These are phyloP conservation scores for Pseudopipra pipra DNA, from an alignment of 2,113 vertebrate genomes.

Conservation along the genomic window DNA sequence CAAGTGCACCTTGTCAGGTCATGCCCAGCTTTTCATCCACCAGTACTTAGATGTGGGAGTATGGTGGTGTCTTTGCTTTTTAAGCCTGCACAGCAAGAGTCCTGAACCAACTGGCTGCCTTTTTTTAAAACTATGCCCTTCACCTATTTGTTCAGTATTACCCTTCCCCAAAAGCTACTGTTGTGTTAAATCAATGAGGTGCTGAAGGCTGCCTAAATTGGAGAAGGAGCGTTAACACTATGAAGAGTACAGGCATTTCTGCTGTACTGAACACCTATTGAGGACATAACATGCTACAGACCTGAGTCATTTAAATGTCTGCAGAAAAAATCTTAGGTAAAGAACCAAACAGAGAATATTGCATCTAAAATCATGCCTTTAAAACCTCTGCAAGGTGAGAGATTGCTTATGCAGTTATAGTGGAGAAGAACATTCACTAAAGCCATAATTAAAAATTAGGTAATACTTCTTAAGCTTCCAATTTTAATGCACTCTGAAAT, in stretches of 20 bases:
- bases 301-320: neutral
- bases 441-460: neutral
- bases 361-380: neutral
- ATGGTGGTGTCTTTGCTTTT: neutral
- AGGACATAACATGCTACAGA: neutral
- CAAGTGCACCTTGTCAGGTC: fast-evolving
- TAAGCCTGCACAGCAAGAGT: neutral
- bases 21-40: neutral
- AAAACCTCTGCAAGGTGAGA: neutral
- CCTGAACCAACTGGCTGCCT: neutral
- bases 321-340: neutral
- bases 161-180: neutral
- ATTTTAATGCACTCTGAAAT: neutral
- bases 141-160: neutral
- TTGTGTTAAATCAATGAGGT: neutral
- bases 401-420: neutral
- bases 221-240: neutral
- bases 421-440: neutral
- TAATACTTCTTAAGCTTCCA: neutral
- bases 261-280: neutral
- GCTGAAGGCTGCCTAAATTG: neutral
- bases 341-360: neutral
- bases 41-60: neutral
- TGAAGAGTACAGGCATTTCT: neutral
- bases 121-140: neutral